Conservation (phyloP, 2,113 vertebrate species). For the Serilophus lunatus region DNA sequence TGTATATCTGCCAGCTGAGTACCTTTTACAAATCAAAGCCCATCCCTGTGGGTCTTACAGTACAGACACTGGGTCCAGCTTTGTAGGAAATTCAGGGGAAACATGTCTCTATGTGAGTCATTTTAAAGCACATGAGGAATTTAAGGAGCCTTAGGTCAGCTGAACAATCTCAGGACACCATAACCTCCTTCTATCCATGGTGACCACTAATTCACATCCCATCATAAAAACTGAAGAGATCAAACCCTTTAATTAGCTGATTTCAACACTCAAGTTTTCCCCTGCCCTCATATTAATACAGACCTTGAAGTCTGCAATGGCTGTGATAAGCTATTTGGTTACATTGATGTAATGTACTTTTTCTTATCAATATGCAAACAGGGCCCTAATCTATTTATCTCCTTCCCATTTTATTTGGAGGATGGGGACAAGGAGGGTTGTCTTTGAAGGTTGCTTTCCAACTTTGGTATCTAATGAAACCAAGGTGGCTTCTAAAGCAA, state of each 20-base stretch:
- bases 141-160: not conserved
- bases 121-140: not conserved
- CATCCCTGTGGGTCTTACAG: not conserved
- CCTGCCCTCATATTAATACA: constrained; percentile 20
- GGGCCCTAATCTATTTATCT: constrained; percentile 51
- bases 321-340: constrained; percentile 44
- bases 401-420: constrained; percentile 43
- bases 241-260: not conserved
- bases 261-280: not conserved
- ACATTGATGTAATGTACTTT: constrained; percentile 44
- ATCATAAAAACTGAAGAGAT: not conserved
- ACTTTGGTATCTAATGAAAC: not conserved
- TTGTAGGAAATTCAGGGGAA: not conserved
- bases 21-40: not conserved
- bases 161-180: not conserved
- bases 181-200: not conserved
- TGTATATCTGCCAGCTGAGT: constrained; percentile 5
- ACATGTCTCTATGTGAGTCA: not conserved
- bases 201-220: not conserved
- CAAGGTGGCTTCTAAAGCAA: not conserved
- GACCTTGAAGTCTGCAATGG: constrained; percentile 1
- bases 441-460: constrained; percentile 46
- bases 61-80: not conserved
- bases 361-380: constrained; percentile 54
- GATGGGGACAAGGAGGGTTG: not conserved